A percentile compares a stretch with the other conserved stretches of the same genome.
Evolutionary conservation across 1,140 invertebrate species (phyloP).

Genomic region (Aricia agestis): DNA sequence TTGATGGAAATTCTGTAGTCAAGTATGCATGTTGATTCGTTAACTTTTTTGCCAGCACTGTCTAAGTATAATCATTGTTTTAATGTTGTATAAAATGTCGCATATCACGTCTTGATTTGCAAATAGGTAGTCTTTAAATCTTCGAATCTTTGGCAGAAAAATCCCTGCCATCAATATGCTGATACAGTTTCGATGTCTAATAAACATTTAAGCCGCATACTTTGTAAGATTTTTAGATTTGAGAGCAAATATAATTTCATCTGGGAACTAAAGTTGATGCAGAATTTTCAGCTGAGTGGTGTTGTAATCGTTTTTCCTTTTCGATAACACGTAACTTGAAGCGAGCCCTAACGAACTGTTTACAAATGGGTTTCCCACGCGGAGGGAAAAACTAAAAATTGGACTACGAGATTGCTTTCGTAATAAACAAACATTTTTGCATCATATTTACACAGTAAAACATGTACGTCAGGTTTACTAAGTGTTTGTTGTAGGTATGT

Average conservation of each 20-base stretch:
- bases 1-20: too few species aligned
- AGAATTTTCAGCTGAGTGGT: conserved; percentile 19
- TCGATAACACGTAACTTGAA: conserved; percentile 11
- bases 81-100: too few species aligned
- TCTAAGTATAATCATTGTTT: too few species aligned
- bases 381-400: neutral
- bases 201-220: neutral
- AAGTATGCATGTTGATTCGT: too few species aligned
- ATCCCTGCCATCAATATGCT: too few species aligned
- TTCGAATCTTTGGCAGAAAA: too few species aligned
- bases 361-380: conserved; percentile 1
- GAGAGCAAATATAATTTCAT: neutral
- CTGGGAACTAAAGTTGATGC: neutral
- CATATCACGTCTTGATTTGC: too few species aligned
- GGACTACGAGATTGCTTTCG: conserved; percentile 1
- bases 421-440: neutral
- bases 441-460: neutral
- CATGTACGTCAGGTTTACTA: too few species aligned
- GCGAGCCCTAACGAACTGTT: neutral
- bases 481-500: neutral
- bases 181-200: neutral
- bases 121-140: too few species aligned
- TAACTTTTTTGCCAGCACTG: too few species aligned
- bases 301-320: conserved; percentile 1
- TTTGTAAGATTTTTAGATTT: neutral